Base-by-base conservation (phyloP, 2,888 invertebrate species). In the Leucoma salicis region DNA sequence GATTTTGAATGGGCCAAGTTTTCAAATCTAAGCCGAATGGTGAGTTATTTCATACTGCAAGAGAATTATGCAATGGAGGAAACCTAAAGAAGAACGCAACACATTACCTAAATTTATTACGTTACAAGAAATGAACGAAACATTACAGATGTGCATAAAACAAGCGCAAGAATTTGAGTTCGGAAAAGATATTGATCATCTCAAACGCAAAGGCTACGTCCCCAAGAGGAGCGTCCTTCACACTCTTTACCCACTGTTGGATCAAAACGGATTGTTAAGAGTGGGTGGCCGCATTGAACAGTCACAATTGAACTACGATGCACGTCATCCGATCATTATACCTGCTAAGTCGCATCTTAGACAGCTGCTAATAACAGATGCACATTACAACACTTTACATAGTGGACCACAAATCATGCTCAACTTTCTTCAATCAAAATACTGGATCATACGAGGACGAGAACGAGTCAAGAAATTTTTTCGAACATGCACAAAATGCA, bases 21-120 rank as follows among this genome's bases (percentile, higher is more conserved):
- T n/a, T n/a, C n/a, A n/a, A n/a, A n/a, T n/a, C n/a, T n/a, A n/a
- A n/a, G n/a, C n/a, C n/a, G n/a, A n/a, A n/a, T n/a, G n/a, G n/a
- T n/a, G n/a, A 27, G 28, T 33, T 4, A 15, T 39, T 1, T 28
- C 39, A 4, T 39, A 33, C 12, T 39, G 33, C n/a, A 33, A 12
- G 18, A 27, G 39, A 28, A 27, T 27, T 27, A 5, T 39, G 13
- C n/a, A n/a, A n/a, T n/a, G 5, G 15, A 11, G 15, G 21, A 11
- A 8, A 24, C 1, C 25, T 1, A 24, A 21, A 35, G 27, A 24
- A n/a, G n/a, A n/a, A n/a, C n/a, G n/a, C n/a, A n/a, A n/a, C n/a
- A n/a, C n/a, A n/a, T n/a, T n/a, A n/a, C n/a, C n/a, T n/a, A n/a
- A n/a, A n/a, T n/a, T n/a, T n/a, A n/a, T n/a, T n/a, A n/a, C n/a